Conservation (phyloP, 2,113 vertebrate species). For the Labrus mixtus region DNA sequence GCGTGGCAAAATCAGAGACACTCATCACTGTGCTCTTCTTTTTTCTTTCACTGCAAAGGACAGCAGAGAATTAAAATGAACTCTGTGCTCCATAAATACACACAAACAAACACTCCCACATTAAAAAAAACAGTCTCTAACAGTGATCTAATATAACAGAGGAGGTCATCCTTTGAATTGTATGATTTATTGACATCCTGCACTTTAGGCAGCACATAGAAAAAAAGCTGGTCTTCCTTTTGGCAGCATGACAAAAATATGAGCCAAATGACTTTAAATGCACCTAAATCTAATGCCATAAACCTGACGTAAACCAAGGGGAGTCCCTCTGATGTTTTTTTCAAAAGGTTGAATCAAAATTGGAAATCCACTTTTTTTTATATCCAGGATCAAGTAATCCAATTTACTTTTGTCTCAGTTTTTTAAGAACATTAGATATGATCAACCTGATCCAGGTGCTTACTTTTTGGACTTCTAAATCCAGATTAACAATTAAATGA, state of each 20-base stretch:
- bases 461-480: too few relatives aligned
- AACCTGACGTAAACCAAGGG: neutral
- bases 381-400: too few relatives aligned
- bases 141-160: neutral
- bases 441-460: too few relatives aligned
- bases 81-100: neutral
- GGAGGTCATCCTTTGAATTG: neutral
- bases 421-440: too few relatives aligned
- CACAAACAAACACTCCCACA: neutral
- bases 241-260: neutral
- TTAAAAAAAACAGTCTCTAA: conserved; percentile 4
- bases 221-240: neutral
- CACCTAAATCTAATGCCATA: too few relatives aligned
- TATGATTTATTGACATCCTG: conserved; percentile 19
- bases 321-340: too few relatives aligned
- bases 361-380: too few relatives aligned
- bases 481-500: too few relatives aligned
- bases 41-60: conserved; percentile 46
- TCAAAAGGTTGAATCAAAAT: too few relatives aligned
- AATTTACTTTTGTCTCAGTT: too few relatives aligned
- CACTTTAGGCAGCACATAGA: neutral
- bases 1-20: conserved; percentile 24
- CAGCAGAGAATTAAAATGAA: conserved; percentile 57
- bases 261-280: neutral
- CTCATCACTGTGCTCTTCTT: conserved; percentile 40